Base-by-base conservation (phyloP, 1,140 invertebrate species). In the Anastrepha obliqua region DNA sequence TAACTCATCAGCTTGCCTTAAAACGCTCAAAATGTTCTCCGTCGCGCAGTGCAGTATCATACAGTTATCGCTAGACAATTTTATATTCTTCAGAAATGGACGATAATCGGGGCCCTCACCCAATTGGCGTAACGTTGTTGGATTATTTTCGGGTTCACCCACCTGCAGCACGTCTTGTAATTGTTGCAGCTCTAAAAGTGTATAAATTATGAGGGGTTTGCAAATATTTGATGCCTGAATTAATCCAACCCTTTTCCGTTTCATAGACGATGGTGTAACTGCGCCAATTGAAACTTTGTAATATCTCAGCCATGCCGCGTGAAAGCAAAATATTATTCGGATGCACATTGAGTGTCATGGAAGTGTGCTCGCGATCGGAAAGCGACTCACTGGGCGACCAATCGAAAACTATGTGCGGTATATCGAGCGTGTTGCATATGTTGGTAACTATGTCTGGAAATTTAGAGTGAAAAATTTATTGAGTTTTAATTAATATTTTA, bases 241-340 rank as follows among this genome's bases (percentile, higher is more conserved):
- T 42, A 7, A 2, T 17, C 2, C 29, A 90, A 95, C 94, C 94
- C 67, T 96, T 96, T 87, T 97, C 96, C 74, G 96, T 95, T 91
- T 98, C 97, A 91, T 98, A 98, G 39, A 98, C 93, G 17, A 97
- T 95, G 0, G 96, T 96, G 89, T 97, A 98, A 88, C 94, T 95
- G 81, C 95, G 95, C 97, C 97, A 98, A 59, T 96, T 94, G 93
- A 96, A 96, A 88, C 96, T 95, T 87, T 95, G 94, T 4, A 98
- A 94, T 60, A 98, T 93, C 88, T 96, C 96, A 0, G 96, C 94
- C 87, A 96, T 95, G 15, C 96, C 97, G 93, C 96, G 94, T n/a
- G 96, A 95, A 39, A 97, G 94, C 8, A 95, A 90, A 2, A 95
- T 93, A 74, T 96, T 95, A 88, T 96, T 95, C 1, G 97, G 97